A percentile compares a stretch with the other conserved stretches of the same genome.
phyloP scores from a whole-genome alignment of 2,888 invertebrate species.

The Urechis unicinctus region DNA sequence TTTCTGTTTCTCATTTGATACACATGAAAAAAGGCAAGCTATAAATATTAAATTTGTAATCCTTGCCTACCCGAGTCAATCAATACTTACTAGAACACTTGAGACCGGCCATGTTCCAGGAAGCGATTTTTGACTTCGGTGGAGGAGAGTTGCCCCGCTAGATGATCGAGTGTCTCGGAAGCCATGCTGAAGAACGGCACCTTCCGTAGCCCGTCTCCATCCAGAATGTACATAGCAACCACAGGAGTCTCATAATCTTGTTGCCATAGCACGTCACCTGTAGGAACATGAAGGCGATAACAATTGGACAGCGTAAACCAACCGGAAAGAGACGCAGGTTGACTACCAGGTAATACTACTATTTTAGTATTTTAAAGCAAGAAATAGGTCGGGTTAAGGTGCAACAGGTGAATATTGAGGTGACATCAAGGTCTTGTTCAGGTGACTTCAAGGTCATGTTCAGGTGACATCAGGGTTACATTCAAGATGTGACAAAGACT shows the following conservation, averaged over 20 bases:
- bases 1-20: too few species aligned
- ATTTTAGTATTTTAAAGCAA: too few species aligned
- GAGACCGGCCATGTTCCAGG: conserved; percentile 35
- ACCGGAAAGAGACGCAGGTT: too few species aligned
- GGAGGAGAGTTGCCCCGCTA: conserved; percentile 42
- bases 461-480: too few species aligned
- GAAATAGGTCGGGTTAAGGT: too few species aligned
- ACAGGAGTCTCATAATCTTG: conserved; percentile 81
- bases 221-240: conserved; percentile 70
- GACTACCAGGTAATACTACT: too few species aligned
- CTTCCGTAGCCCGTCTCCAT: conserved; percentile 62
- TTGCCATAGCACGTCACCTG: conserved; percentile 76
- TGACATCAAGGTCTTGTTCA: too few species aligned
- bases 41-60: neutral
- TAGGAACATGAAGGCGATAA: neutral
- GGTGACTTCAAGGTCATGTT: too few species aligned
- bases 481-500: too few species aligned
- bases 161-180: conserved; percentile 66
- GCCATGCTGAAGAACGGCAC: conserved; percentile 86
- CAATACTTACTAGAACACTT: conserved; percentile 42
- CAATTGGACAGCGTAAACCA: neutral
- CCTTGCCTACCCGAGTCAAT: too few species aligned
- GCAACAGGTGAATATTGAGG: too few species aligned
- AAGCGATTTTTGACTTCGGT: conserved; percentile 40
- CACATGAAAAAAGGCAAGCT: neutral